Evolutionary conservation across 2,888 invertebrate species (phyloP).

Genomic region (Serripes groenlandicus): DNA sequence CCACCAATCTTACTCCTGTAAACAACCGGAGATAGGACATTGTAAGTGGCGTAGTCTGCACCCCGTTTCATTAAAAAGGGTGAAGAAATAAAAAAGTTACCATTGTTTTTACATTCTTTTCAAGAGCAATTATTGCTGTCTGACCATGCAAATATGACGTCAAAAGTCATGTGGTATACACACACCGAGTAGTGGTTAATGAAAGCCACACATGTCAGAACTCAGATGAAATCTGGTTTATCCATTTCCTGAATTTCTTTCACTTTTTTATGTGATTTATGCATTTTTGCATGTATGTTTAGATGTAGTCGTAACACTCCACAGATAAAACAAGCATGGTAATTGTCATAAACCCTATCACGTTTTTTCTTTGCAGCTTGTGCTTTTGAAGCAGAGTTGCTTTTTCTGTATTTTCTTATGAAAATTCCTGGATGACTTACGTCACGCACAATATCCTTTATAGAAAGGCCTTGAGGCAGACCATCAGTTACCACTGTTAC

Average conservation of each 20-base stretch:
- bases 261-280: background rate
- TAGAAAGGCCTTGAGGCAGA: too few relatives aligned
- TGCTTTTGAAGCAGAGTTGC: background rate
- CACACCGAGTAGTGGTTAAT: too few relatives aligned
- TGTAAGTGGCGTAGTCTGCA: too few relatives aligned
- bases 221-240: slow-evolving; percentile 4
- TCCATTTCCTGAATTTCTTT: slow-evolving; percentile 13
- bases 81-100: too few relatives aligned
- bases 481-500: background rate
- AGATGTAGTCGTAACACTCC: slow-evolving; percentile 6
- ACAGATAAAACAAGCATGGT: slow-evolving; percentile 16
- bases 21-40: too few relatives aligned
- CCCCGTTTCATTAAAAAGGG: too few relatives aligned
- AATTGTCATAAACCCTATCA: slow-evolving; percentile 17
- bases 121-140: too few relatives aligned
- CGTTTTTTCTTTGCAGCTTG: slow-evolving; percentile 9
- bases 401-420: slow-evolving; percentile 12
- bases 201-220: too few relatives aligned
- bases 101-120: too few relatives aligned
- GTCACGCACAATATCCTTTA: slow-evolving; percentile 7
- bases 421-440: background rate
- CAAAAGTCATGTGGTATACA: too few relatives aligned
- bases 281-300: slow-evolving; percentile 4
- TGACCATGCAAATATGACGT: too few relatives aligned
- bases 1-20: too few relatives aligned